These are phyloP conservation scores for Crambe crambe DNA, from an alignment of 37 sponge, comb jelly and placozoan genomes.

Conservation along the genomic window DNA sequence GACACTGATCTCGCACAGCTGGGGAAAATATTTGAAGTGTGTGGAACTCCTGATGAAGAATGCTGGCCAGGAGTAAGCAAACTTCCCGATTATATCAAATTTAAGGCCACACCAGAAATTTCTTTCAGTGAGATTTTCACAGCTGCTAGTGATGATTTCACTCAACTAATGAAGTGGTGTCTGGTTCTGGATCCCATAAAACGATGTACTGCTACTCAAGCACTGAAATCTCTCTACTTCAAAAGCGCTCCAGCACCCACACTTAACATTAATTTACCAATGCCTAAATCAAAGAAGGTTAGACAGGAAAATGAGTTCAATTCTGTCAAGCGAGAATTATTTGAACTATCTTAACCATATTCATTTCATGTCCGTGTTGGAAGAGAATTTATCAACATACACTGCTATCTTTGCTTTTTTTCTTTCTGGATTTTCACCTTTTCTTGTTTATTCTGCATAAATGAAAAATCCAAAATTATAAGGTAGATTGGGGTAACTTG, in stretches of 20 bases:
- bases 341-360: neutral
- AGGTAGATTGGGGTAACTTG: no score
- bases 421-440: constrained; percentile 38
- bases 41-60: constrained; percentile 90
- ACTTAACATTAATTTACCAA: constrained; percentile 62
- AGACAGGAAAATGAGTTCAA: constrained; percentile 9
- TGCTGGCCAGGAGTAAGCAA: constrained; percentile 84
- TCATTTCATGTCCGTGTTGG: neutral
- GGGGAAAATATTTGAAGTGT: constrained; percentile 86
- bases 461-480: neutral
- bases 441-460: constrained; percentile 50
- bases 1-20: constrained; percentile 95
- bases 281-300: constrained; percentile 64
- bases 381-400: constrained; percentile 8
- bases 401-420: constrained; percentile 13
- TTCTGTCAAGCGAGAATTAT: constrained; percentile 25
- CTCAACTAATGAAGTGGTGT: constrained; percentile 70
- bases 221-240: constrained; percentile 77
- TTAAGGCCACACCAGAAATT: constrained; percentile 69
- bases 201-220: constrained; percentile 70
- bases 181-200: constrained; percentile 74
- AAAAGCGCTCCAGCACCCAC: constrained; percentile 75
- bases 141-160: constrained; percentile 86
- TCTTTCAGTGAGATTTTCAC: constrained; percentile 85
- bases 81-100: constrained; percentile 89